Percentiles rank a stretch among this genome's conserved stretches.
Conservation (phyloP, 2,888 invertebrate genomes). For the Hypomecis atomaria region DNA sequence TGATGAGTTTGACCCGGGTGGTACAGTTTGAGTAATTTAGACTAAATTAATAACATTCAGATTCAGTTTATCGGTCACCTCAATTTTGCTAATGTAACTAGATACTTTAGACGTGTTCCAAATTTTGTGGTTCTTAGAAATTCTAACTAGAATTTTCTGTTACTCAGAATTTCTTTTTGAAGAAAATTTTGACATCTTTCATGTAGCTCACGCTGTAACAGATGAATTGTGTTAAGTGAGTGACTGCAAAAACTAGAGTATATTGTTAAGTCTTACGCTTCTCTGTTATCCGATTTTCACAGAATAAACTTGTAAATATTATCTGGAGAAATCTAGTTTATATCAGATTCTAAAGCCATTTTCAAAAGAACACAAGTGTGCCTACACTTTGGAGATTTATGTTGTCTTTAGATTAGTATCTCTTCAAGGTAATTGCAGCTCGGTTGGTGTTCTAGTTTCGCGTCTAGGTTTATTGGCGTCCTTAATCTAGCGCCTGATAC, state of each 20-base stretch:
- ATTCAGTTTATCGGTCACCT: slow-evolving; percentile 63
- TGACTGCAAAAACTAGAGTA: slow-evolving; percentile 7
- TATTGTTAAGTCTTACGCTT: slow-evolving; percentile 3
- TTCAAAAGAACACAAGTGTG: slow-evolving; percentile 6
- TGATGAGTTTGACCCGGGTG: not conserved
- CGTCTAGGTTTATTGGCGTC: slow-evolving; percentile 32
- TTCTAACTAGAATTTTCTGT: slow-evolving; percentile 11
- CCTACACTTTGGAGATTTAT: slow-evolving; percentile 3
- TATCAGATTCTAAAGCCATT: slow-evolving; percentile 5
- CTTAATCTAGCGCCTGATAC: slow-evolving; percentile 37
- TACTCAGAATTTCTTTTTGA: slow-evolving; percentile 14
- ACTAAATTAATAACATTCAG: slow-evolving; percentile 17
- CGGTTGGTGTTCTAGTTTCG: slow-evolving; percentile 15
- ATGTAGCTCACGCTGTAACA: slow-evolving; percentile 16
- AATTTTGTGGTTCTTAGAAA: slow-evolving; percentile 56
- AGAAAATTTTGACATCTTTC: slow-evolving; percentile 25
- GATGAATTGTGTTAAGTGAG: slow-evolving; percentile 22
- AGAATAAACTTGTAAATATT: not conserved
- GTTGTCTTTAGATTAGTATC: slow-evolving; percentile 1
- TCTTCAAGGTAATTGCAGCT: slow-evolving; percentile 11
- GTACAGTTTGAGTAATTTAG: slow-evolving; percentile 15
- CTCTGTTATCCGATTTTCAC: not conserved
- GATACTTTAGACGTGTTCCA: slow-evolving; percentile 50
- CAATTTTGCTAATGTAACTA: slow-evolving; percentile 61
- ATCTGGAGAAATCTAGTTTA: slow-evolving; percentile 6